A percentile compares a stretch with the other conserved stretches of the same genome.
Evolutionary conservation across 2,888 invertebrate species (phyloP).

Genomic region (Noctua janthina): DNA sequence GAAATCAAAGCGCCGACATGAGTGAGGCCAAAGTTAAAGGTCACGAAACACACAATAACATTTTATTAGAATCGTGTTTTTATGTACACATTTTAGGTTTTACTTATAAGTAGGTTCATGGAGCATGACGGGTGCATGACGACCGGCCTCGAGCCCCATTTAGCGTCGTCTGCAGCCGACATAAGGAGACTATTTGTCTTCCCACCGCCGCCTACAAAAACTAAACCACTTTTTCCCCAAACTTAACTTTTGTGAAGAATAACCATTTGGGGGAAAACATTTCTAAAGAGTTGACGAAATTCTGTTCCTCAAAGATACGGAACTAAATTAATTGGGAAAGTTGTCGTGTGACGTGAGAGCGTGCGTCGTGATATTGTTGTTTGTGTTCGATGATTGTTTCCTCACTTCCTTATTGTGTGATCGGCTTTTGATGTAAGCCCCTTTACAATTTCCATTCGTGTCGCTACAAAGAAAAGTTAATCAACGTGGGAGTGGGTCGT

Average conservation of each 20-base stretch:
- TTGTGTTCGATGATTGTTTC: slow-evolving; percentile 67
- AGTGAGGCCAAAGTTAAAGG: slow-evolving; percentile 37
- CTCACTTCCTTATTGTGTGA: slow-evolving; percentile 67
- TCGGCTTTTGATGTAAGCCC: slow-evolving; percentile 66
- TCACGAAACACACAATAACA: slow-evolving; percentile 17
- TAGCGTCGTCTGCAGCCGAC: slow-evolving; percentile 68
- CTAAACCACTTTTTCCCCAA: slow-evolving; percentile 68
- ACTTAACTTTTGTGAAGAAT: slow-evolving; percentile 68
- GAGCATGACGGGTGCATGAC: slow-evolving; percentile 40
- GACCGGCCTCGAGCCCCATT: slow-evolving; percentile 49
- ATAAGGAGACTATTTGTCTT: slow-evolving; percentile 73
- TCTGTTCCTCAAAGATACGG: slow-evolving; percentile 52
- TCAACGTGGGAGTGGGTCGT: slow-evolving; percentile 57
- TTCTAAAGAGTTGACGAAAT: slow-evolving; percentile 60
- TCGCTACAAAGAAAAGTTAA: slow-evolving; percentile 68
- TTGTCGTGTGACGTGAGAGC: slow-evolving; percentile 55
- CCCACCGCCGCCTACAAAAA: slow-evolving; percentile 67
- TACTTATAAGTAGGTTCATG: slow-evolving; percentile 21
- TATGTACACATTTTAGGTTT: slow-evolving; percentile 11
- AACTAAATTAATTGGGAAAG: slow-evolving; percentile 70
- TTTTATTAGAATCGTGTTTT: slow-evolving; percentile 36
- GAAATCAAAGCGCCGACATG: slow-evolving; percentile 51
- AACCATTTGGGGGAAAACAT: slow-evolving; percentile 65
- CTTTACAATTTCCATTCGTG: slow-evolving; percentile 65
- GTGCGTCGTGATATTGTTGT: slow-evolving; percentile 57